Conservation (phyloP, 2,113 vertebrate species). For the Vidua macroura region DNA sequence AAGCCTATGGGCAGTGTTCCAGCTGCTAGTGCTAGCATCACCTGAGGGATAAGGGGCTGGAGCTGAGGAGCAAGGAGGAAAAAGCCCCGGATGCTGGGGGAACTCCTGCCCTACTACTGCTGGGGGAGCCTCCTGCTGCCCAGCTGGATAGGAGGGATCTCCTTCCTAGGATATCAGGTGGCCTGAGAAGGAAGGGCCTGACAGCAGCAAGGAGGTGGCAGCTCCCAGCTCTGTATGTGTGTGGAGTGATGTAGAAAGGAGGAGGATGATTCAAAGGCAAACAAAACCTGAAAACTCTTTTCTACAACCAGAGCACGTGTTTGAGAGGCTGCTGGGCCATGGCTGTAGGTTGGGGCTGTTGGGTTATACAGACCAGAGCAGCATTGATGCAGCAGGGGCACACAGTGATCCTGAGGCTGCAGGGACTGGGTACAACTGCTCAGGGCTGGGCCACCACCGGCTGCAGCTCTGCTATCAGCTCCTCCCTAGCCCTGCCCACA, state of each 20-base stretch:
- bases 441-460: accelerated
- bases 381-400: neutral
- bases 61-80: neutral
- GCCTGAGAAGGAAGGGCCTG: neutral
- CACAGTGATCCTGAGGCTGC: accelerated
- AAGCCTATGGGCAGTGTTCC: neutral
- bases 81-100: neutral
- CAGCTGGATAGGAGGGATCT: no score
- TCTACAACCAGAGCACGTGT: accelerated
- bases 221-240: accelerated
- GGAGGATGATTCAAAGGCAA: neutral
- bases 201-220: neutral
- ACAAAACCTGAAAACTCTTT: neutral
- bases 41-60: neutral
- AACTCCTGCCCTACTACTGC: neutral
- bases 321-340: neutral
- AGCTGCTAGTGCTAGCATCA: neutral
- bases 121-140: neutral
- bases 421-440: no score
- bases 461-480: neutral
- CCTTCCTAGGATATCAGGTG: neutral
- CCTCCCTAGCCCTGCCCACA: neutral
- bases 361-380: neutral
- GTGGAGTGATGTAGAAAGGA: neutral
- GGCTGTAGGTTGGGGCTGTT: no score